Conservation (phyloP, 64 coral and sea anemone species). For the Montipora efflorescens region DNA sequence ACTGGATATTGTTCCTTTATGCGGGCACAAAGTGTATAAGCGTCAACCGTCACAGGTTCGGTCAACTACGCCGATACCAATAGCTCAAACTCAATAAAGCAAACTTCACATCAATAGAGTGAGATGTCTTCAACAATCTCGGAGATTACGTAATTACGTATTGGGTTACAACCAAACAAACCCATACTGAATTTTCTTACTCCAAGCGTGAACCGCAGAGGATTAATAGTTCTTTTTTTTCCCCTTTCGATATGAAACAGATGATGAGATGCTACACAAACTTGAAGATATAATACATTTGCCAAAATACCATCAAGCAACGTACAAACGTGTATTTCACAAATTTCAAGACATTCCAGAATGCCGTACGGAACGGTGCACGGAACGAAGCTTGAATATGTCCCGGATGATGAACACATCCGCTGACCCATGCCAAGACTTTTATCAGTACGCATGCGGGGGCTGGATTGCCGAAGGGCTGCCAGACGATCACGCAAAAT, state of each 20-base stretch:
- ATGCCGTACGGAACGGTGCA: slow-evolving; percentile 1
- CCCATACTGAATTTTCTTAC: no score
- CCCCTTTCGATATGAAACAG: not conserved
- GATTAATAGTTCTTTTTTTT: not conserved
- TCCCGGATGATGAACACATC: slow-evolving; percentile 16
- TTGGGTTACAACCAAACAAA: no score
- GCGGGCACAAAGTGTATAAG: no score
- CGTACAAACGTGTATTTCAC: not conserved
- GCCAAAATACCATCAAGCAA: not conserved
- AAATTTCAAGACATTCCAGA: not conserved
- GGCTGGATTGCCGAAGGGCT: slow-evolving; percentile 21
- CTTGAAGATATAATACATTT: not conserved
- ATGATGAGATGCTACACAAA: not conserved
- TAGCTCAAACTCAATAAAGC: no score
- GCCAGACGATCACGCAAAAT: slow-evolving; percentile 19
- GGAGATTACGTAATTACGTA: no score
- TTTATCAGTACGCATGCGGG: slow-evolving; percentile 42
- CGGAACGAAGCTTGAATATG: slow-evolving; percentile 2
- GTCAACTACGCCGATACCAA: no score
- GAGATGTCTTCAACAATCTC: no score
- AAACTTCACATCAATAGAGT: no score
- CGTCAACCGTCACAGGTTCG: no score
- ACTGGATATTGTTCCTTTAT: no score
- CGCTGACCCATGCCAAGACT: slow-evolving; percentile 1
- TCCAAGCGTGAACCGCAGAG: no score